A percentile compares a stretch with the other conserved stretches of the same genome.
Evolutionary conservation across 2,113 vertebrate species (phyloP).

Genomic region (Sterrhoptilus dennistouni): DNA sequence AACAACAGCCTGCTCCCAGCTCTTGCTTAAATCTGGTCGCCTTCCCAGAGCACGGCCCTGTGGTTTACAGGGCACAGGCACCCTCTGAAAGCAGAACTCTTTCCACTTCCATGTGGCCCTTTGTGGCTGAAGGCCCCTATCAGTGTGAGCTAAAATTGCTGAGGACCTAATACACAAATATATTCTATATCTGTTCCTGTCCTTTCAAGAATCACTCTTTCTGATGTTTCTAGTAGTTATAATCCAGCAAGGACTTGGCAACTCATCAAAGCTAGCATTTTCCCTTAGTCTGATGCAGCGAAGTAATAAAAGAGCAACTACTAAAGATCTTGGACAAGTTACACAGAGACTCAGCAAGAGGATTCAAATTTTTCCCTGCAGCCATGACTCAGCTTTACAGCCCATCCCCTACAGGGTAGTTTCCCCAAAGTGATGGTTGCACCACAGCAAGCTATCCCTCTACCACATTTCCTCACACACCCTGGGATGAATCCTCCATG

Average conservation of each 20-base stretch:
- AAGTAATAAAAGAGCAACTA: background rate
- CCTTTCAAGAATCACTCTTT: background rate
- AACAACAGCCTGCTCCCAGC: background rate
- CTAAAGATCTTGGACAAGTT: background rate
- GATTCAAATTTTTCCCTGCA: background rate
- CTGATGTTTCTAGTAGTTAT: constrained; percentile 18
- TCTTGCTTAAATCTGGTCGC: background rate
- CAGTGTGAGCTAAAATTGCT: background rate
- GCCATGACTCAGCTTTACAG: constrained; percentile 7
- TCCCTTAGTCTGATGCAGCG: background rate
- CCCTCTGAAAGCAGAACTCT: background rate
- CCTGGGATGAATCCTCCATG: background rate
- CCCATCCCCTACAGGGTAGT: background rate
- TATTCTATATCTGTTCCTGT: background rate
- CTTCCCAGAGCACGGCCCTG: background rate
- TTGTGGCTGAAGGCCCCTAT: background rate
- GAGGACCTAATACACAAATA: background rate
- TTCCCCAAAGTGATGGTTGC: background rate
- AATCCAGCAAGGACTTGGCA: constrained; percentile 9
- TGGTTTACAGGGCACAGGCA: background rate
- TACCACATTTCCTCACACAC: background rate
- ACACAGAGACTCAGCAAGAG: background rate
- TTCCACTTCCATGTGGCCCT: background rate
- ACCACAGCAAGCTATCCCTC: background rate
- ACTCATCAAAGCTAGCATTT: constrained; percentile 20